Evolutionary conservation across 2,113 vertebrate species (phyloP).

Genomic region (Caranx ignobilis): DNA sequence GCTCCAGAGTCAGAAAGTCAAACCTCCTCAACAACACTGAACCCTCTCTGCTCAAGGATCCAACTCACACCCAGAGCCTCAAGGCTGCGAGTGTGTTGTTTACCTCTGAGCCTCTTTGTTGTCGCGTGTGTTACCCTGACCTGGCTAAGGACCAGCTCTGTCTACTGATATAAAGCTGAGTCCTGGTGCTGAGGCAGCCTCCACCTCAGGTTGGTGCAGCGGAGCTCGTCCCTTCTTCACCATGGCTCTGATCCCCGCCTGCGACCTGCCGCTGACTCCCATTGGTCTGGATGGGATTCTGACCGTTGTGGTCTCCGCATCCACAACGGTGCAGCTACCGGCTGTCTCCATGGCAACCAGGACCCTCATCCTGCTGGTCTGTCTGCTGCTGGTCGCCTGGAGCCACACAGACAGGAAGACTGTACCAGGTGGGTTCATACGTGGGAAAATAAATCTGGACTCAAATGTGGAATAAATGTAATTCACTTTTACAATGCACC

Average conservation of each 20-base stretch:
- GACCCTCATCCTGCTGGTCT: constrained; percentile 84
- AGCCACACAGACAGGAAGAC: constrained; percentile 83
- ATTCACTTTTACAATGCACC: no score
- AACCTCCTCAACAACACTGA: constrained; percentile 6
- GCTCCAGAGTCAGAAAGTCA: constrained; percentile 58
- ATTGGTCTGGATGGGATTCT: constrained; percentile 66
- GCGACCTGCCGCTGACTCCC: constrained; percentile 60
- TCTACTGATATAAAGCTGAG: constrained; percentile 74
- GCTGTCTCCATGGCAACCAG: constrained; percentile 74
- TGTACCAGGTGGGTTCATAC: constrained; percentile 86
- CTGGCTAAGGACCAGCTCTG: constrained; percentile 67
- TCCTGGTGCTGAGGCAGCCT: not conserved
- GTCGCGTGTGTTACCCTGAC: constrained; percentile 85
- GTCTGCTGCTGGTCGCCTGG: constrained; percentile 87
- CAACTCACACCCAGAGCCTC: constrained; percentile 72
- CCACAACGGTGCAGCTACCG: constrained; percentile 57
- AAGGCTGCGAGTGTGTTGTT: constrained; percentile 87
- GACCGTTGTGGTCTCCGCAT: constrained; percentile 77
- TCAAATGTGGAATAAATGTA: no score
- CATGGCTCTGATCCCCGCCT: constrained; percentile 70
- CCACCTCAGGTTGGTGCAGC: not conserved
- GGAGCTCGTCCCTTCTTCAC: not conserved
- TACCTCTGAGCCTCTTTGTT: constrained; percentile 82
- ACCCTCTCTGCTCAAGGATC: constrained; percentile 81
- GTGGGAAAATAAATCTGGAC: no score